Base-by-base conservation (phyloP, 2,888 invertebrate genomes). In the Aphrophora alni region DNA sequence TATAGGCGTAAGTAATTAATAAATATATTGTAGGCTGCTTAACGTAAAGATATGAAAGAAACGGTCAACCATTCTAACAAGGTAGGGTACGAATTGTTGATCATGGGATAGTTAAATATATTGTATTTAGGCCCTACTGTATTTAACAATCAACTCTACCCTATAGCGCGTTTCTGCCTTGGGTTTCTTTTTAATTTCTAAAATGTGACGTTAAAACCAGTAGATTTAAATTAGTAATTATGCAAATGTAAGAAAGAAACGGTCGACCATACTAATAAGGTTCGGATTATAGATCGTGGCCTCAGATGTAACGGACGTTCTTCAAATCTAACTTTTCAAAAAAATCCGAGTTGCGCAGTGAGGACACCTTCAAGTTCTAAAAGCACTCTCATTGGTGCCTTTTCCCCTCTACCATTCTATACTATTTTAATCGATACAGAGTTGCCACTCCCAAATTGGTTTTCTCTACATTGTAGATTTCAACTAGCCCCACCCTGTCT, bases 371-470 rank as follows among this genome's bases (percentile, higher is more conserved):
- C 14, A 12, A 44, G 44, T 17, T 17, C 7, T 44, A 44, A 44
- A 44, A 44, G 44, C 44, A 44, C 78, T 78, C 81, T 78, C 81
- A 78, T 78, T 81, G 78, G 78, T 78, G 78, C 78, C 69, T 81
- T 78, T 73, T 44, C 59, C 73, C 73, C 27, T 70, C 38, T 71
- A 25, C 72, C 44, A 72, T 44, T 24, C 38, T 38, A 38, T 68
- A 73, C 77, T 74, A 81, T 74, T 81, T 78, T 78, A 74, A 81
- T 81, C 81, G 81, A 81, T 81, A 76, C 70, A 51, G 51, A 26
- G 25, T 77, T 38, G 76, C 80, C 73, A 76, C 80, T 80, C 76
- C 81, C 80, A 38, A 69, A 69, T 59, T 68, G 38, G 59, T 69
- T 74, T 75, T 74, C 81, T 75, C 38, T 78, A 44, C 44, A 44